Evolutionary conservation across 2,888 invertebrate genomes (phyloP).

Genomic region (Pseudococcus jackbeardsleyi): DNA sequence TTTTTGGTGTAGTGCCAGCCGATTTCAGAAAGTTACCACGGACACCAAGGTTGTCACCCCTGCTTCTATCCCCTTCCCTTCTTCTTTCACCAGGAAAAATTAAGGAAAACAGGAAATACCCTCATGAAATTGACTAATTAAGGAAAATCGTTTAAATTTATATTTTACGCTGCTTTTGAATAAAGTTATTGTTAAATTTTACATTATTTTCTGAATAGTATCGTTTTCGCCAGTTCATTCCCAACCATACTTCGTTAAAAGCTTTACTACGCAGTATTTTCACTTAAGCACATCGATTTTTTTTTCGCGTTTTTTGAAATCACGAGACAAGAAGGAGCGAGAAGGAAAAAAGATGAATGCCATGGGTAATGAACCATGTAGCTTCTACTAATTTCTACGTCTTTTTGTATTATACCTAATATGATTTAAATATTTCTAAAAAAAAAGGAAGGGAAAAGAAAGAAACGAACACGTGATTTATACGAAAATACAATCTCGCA

Average conservation of each 20-base stretch:
- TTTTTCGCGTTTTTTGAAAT: background rate
- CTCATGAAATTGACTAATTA: background rate
- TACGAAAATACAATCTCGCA: background rate
- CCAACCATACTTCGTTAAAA: background rate
- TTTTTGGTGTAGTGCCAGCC: too few relatives aligned
- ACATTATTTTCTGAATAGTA: background rate
- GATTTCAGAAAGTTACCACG: too few relatives aligned
- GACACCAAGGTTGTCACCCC: too few relatives aligned
- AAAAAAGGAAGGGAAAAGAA: background rate
- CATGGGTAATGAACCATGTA: slow-evolving; percentile 22
- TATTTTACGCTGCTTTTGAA: background rate
- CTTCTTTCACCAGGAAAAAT: too few relatives aligned
- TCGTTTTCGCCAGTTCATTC: background rate
- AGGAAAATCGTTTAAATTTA: background rate
- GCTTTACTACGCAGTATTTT: background rate
- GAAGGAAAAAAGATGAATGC: background rate
- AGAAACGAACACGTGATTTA: background rate
- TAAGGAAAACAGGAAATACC: too few relatives aligned
- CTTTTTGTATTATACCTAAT: slow-evolving; percentile 5
- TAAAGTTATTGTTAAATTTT: background rate
- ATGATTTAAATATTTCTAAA: slow-evolving; percentile 10
- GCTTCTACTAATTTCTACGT: background rate
- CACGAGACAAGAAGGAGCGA: background rate
- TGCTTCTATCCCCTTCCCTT: too few relatives aligned
- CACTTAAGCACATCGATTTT: slow-evolving; percentile 22